Conservation (phyloP, 2,888 invertebrate species). For the Neria commutata region DNA sequence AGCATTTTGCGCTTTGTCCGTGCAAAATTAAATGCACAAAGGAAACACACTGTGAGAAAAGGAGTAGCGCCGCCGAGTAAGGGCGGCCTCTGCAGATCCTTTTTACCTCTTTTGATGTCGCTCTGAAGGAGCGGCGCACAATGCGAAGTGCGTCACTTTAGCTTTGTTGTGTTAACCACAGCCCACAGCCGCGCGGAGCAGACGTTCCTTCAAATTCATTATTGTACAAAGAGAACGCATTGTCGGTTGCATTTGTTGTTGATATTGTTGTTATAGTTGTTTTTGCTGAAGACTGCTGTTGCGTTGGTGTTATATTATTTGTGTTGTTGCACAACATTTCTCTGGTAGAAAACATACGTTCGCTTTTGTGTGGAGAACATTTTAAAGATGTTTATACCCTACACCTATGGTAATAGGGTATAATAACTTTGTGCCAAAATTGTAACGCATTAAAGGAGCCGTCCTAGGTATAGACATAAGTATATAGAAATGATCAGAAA, state of each 20-base stretch:
- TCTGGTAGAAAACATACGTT: neutral
- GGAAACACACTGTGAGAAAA: constrained; percentile 21
- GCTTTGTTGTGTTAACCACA: constrained; percentile 2
- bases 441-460: too few relatives aligned
- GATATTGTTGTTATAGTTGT: constrained; percentile 16
- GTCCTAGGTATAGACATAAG: too few relatives aligned
- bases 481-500: too few relatives aligned
- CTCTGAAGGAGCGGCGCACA: neutral
- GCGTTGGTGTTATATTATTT: constrained; percentile 17
- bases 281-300: constrained; percentile 20
- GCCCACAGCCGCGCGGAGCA: neutral
- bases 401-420: too few relatives aligned
- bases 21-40: constrained; percentile 55
- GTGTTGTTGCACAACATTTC: constrained; percentile 18
- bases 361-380: neutral
- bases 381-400: constrained; percentile 18
- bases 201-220: constrained; percentile 1
- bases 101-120: neutral
- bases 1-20: constrained; percentile 42
- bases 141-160: neutral
- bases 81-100: neutral
- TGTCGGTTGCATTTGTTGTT: constrained; percentile 8
- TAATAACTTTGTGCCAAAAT: too few relatives aligned
- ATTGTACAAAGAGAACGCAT: constrained; percentile 2
- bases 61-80: too few relatives aligned